phyloP scores from a whole-genome alignment of 2,797 vertebrate genomes.

The Hybognathus amarus region DNA sequence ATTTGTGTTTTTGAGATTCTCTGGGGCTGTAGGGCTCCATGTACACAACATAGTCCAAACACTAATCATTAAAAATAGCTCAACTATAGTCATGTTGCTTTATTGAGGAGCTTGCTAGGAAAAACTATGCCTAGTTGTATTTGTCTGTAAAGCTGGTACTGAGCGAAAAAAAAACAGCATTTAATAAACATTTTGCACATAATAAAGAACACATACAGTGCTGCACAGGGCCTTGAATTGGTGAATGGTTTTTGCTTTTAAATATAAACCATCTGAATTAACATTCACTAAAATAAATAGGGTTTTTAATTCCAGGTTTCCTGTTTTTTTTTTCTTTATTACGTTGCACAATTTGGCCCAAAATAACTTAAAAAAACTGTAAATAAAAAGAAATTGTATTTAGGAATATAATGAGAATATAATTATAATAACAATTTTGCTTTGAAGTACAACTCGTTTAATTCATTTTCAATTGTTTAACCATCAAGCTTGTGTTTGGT shows the following conservation, averaged over 20 bases:
- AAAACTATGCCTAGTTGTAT: background rate
- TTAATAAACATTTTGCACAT: background rate
- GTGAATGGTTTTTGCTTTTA: background rate
- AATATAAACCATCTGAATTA: background rate
- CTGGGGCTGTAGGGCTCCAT: constrained; percentile 11
- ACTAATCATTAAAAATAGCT: constrained; percentile 7
- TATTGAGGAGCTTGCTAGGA: background rate
- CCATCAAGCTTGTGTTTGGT: background rate
- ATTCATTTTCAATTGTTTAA: background rate
- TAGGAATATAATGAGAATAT: background rate
- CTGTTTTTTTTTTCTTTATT: background rate
- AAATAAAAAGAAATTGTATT: background rate
- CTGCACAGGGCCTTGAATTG: background rate
- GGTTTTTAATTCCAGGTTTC: background rate
- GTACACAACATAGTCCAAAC: constrained; percentile 16
- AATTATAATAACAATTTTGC: background rate
- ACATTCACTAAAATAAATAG: background rate
- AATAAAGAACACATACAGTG: background rate
- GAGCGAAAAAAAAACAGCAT: background rate
- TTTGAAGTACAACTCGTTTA: background rate
- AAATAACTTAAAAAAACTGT: background rate
- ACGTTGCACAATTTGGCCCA: background rate
- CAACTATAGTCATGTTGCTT: background rate
- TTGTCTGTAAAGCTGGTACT: background rate
- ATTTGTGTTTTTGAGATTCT: constrained; percentile 15